Base-by-base conservation (phyloP, 2,113 vertebrate species). In the Pholis gunnellus region DNA sequence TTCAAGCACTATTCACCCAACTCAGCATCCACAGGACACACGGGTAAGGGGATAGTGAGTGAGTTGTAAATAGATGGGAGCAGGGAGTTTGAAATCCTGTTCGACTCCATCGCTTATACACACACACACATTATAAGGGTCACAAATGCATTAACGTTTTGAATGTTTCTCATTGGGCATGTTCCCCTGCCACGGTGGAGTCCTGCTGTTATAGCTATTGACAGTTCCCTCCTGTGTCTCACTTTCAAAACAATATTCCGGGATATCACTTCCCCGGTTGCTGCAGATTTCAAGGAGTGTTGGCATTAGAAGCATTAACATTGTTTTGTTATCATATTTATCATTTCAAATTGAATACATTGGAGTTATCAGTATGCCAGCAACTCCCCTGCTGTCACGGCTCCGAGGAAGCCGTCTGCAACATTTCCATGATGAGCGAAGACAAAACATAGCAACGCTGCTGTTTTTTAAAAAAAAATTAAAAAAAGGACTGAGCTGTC, bases 331-430 rank as follows among this genome's bases (percentile, higher is more conserved):
- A 85, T 78, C 74, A 57, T 42, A 81, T 85, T 84, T 60, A 88
- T 92, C 75, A 90, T 86, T 87, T 91, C 78, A 63, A 85, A 82
- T 78, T 88, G 64, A 91, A 84, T 71, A 74, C 74, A 57, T 78
- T 50, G 70, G 68, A 85, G 65, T 73, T 83, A 89, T 91, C 82
- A 70, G 82, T 59, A 66, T 76, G 81, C 68, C 72, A 77, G 56
- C 57, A 10, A 59, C 81, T 82, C 66, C 79, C 78, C 75, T 65
- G 73, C 87, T 81, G 73, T 81, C 80, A 63, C 65, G 42, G 69
- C 90, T 83, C 72, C 0, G 71, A 91, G 46, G 63, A 84, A 78
- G 48, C 79, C 75, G 61, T 78, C 69, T 68, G 67, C 63, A 72
- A 69, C 66, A 25, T 72, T 76, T 84, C 79, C 38, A 69, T 36